These are phyloP conservation scores for Hemaris fuciformis DNA, from an alignment of 2,888 invertebrate species.

Conservation along the genomic window DNA sequence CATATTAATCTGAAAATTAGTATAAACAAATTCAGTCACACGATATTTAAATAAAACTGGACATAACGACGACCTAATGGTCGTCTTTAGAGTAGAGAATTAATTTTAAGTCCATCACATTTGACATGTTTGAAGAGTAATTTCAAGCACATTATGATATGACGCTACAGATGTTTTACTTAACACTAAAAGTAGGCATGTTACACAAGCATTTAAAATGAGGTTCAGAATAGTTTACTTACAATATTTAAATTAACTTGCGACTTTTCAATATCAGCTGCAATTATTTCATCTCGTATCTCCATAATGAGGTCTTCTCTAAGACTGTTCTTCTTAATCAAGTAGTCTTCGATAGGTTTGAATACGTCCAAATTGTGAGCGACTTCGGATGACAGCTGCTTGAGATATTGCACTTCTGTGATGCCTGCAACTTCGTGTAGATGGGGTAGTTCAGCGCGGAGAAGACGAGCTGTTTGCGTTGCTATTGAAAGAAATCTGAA, in stretches of 20 bases:
- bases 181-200: no score
- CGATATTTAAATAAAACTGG: no score
- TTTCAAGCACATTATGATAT: no score
- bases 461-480: slow-evolving; percentile 46
- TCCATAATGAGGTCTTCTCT: slow-evolving; percentile 29
- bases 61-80: no score
- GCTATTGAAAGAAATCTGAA: slow-evolving; percentile 56
- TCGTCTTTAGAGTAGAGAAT: background rate
- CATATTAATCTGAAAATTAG: slow-evolving; percentile 1
- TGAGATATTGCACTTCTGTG: slow-evolving; percentile 46
- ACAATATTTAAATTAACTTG: slow-evolving; percentile 57
- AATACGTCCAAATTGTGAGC: slow-evolving; percentile 52
- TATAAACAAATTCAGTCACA: background rate
- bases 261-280: slow-evolving; percentile 40
- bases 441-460: slow-evolving; percentile 60
- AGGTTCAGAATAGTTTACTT: slow-evolving; percentile 26
- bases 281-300: slow-evolving; percentile 31
- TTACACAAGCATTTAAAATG: no score
- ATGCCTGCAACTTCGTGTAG: slow-evolving; percentile 61
- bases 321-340: slow-evolving; percentile 31
- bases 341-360: slow-evolving; percentile 42
- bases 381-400: slow-evolving; percentile 43
- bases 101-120: no score
- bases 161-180: background rate
- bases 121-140: no score